phyloP scores from a whole-genome alignment of 2,113 vertebrate species.

The Phylloscopus trochiloides region DNA sequence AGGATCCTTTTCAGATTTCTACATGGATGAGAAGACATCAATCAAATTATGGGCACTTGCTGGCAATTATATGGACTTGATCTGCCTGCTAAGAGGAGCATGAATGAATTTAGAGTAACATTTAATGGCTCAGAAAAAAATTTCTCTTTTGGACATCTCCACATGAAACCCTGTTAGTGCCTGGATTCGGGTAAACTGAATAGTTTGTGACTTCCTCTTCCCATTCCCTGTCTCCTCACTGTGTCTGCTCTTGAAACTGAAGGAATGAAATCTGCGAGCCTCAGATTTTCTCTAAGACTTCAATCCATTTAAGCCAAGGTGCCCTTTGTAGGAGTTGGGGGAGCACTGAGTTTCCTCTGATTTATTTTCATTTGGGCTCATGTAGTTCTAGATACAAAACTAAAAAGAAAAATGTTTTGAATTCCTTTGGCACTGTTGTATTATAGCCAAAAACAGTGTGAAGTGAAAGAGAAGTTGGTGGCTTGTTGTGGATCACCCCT shows the following conservation, averaged over 20 bases:
- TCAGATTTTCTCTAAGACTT: background rate
- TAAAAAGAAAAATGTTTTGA: background rate
- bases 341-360: background rate
- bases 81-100: conserved; percentile 15
- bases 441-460: background rate
- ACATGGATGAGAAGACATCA: conserved; percentile 30
- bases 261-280: background rate
- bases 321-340: background rate
- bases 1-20: conserved; percentile 14
- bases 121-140: conserved; percentile 3
- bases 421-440: background rate
- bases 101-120: conserved; percentile 30
- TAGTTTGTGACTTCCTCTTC: background rate
- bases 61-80: background rate
- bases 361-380: background rate
- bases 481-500: background rate
- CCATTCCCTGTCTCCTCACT: background rate
- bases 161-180: background rate
- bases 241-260: background rate
- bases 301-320: background rate
- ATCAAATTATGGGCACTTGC: conserved; percentile 5
- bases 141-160: background rate
- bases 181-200: background rate
- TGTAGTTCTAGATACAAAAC: background rate
- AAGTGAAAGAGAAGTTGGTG: background rate